Evolutionary conservation across 2,797 vertebrate species (phyloP).

Genomic region (Neostethus bicornis): DNA sequence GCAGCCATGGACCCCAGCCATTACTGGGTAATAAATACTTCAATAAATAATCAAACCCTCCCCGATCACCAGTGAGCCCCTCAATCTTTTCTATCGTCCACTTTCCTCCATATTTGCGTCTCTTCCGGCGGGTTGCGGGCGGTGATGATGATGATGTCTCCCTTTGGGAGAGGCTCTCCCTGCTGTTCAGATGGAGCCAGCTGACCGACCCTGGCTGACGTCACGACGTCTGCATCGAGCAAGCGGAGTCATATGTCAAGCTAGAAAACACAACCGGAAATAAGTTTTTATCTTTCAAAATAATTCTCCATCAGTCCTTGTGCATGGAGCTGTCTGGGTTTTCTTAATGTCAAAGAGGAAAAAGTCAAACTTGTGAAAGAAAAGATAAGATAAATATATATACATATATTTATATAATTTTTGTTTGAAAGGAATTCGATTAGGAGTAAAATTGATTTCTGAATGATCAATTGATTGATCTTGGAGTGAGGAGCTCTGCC

Average conservation of each 20-base stretch:
- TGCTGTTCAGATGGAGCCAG: conserved; percentile 71
- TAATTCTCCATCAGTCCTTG: conserved; percentile 24
- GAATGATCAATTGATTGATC: too few species aligned
- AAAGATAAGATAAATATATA: too few species aligned
- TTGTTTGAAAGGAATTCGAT: too few species aligned
- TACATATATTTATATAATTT: too few species aligned
- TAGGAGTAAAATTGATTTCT: too few species aligned
- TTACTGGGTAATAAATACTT: conserved; percentile 65
- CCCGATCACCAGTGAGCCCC: conserved; percentile 17
- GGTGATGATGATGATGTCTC: conserved; percentile 71
- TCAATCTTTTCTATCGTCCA: conserved; percentile 25
- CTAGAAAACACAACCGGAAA: conserved; percentile 4
- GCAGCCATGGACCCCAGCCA: conserved; percentile 76
- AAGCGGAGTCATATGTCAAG: conserved; percentile 47
- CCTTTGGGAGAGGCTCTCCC: conserved; percentile 74
- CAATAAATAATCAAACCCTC: conserved; percentile 55
- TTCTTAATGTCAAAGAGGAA: too few species aligned
- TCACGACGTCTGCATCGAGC: conserved; percentile 75
- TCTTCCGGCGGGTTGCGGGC: conserved; percentile 45
- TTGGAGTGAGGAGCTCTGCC: too few species aligned
- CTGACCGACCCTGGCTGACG: conserved; percentile 77
- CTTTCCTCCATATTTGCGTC: conserved; percentile 35
- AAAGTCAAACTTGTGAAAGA: too few species aligned
- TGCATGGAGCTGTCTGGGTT: not conserved
- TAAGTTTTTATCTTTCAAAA: conserved; percentile 21